Evolutionary conservation across 2,888 invertebrate genomes (phyloP).

Genomic region (Fragum fragum): DNA sequence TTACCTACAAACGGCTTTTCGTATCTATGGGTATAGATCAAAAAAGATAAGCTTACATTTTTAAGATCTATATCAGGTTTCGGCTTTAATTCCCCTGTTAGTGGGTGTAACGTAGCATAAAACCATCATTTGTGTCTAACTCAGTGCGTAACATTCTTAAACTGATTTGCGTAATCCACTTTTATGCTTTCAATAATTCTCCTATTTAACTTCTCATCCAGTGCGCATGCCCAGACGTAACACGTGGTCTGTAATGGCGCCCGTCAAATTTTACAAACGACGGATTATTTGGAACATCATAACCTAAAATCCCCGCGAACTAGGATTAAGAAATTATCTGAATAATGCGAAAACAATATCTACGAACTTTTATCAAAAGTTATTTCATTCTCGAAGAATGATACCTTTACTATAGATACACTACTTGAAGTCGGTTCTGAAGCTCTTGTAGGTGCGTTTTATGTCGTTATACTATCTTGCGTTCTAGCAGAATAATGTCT

Average conservation of each 20-base stretch:
- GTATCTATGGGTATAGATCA: neutral
- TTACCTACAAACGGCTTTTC: no score
- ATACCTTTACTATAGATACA: no score
- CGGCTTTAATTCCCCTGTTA: neutral
- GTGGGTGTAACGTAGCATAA: neutral
- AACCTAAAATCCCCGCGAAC: conserved; percentile 17
- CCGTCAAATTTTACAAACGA: conserved; percentile 26
- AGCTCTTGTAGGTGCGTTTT: no score
- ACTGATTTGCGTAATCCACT: conserved; percentile 2
- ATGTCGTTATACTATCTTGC: no score
- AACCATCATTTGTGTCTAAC: conserved; percentile 9
- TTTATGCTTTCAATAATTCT: neutral
- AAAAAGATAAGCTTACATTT: neutral
- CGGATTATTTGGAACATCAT: conserved; percentile 8
- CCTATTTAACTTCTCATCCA: neutral
- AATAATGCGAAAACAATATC: neutral
- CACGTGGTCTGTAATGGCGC: conserved; percentile 22
- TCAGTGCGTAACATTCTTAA: conserved; percentile 14
- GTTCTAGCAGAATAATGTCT: no score
- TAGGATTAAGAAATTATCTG: conserved; percentile 16
- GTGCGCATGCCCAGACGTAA: conserved; percentile 29
- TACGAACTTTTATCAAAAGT: neutral
- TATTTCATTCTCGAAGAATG: no score
- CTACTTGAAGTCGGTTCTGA: no score
- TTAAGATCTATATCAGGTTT: neutral